Evolutionary conservation across 2,113 vertebrate species (phyloP), one percentile per base, ranked within the genome.

Genomic region (Notarius quadriscutis): DNA sequence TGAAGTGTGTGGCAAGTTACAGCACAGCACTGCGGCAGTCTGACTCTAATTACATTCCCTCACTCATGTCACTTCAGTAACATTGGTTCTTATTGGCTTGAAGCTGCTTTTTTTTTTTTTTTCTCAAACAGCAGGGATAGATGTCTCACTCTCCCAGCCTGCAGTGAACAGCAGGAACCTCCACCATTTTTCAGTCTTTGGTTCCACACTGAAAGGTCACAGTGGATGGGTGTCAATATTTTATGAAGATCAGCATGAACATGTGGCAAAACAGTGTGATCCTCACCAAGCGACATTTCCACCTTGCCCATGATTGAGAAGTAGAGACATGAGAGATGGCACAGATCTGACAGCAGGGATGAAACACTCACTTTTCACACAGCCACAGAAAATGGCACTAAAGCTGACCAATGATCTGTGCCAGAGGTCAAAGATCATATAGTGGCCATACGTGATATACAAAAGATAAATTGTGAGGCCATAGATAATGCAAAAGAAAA

Each of bases 231-330:
- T 51, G 81, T 83, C 81, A 83, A 83, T 83, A 83, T 83, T 83
- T 83, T 83, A 83, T 83, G 81, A 83, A 65, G 48, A 67, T 83
- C 60, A 67, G 81, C 81, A 83, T 67, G 63, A 83, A 83, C 81
- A 83, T 83, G 81, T 83, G 81, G 81, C 67, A 83, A 83, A 83
- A 67, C 81, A 83, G 81, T 83, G 81, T 83, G 81, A 83, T 50
- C 62, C 25, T 0, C 81, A 83, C 81, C 8, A 15, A 27, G 48
- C 14, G 48, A 83, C 81, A 67, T 83, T 83, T 83, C 25, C 48
- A 67, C 81, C 60, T 83, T 25, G 2, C 41, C 41, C 22, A 10
- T 83, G 81, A 83, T 83, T 51, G 34, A 83, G 62, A 65, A n/a
- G 81, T 83, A 62, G 48, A 51, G 63, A 51, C 81, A 67, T 65